A percentile compares a stretch with the other conserved stretches of the same genome.
Conservation (phyloP, 2,113 vertebrate species). For the Toxostoma redivivum region DNA sequence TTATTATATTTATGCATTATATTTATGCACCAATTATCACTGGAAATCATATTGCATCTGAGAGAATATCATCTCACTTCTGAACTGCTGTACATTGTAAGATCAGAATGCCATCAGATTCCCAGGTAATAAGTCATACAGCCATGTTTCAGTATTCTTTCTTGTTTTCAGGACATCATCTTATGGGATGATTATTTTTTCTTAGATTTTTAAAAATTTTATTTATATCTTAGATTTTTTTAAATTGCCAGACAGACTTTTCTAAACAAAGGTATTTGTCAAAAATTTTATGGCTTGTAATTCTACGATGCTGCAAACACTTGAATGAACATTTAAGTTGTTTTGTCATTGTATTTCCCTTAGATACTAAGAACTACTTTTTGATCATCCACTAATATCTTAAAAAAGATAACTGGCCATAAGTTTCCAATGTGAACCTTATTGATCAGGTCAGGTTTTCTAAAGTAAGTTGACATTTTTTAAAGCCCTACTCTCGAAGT, state of each 20-base stretch:
- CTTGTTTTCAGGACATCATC: not conserved
- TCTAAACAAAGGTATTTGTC: not conserved
- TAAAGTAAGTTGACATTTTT: not conserved
- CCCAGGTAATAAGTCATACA: not conserved
- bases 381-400: not conserved
- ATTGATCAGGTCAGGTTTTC: not conserved
- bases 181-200: not conserved
- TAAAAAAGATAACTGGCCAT: not conserved
- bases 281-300: not conserved
- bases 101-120: not conserved
- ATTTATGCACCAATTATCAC: not conserved
- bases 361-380: not conserved
- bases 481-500: not conserved
- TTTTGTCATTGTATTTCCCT: not conserved
- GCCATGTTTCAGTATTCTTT: not conserved
- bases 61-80: not conserved
- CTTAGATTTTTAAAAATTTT: not conserved
- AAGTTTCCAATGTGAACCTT: not conserved
- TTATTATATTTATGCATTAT: not conserved
- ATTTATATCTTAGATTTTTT: not conserved
- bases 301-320: not conserved
- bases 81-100: not conserved
- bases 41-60: not conserved
- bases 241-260: not conserved
- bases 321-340: not conserved